phyloP scores from a whole-genome alignment of 1,140 invertebrate genomes.

The Anadara kagoshimensis region DNA sequence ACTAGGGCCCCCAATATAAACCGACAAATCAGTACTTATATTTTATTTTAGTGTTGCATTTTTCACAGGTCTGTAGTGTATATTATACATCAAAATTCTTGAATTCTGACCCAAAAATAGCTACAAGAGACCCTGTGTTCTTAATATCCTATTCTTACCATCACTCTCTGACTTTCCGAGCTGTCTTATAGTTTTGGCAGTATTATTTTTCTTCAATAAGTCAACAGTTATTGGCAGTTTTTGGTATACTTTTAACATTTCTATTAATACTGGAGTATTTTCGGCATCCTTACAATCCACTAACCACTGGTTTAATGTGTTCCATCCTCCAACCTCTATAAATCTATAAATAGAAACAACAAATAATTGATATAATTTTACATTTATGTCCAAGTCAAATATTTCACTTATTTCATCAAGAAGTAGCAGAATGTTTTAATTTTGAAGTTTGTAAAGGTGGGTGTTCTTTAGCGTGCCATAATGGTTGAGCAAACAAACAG shows the following conservation, averaged over 20 bases:
- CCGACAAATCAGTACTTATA: no score
- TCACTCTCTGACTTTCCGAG: slow-evolving; percentile 87
- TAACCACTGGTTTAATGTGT: slow-evolving; percentile 89
- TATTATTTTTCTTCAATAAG: slow-evolving; percentile 90
- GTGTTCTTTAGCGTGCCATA: no score
- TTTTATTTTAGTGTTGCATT: no score
- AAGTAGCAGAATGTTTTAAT: no score
- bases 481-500: no score
- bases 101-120: no score
- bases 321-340: slow-evolving; percentile 93
- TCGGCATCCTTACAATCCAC: slow-evolving; percentile 87
- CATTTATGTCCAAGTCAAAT: neutral
- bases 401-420: no score
- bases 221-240: slow-evolving; percentile 91
- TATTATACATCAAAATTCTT: no score
- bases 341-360: slow-evolving; percentile 77
- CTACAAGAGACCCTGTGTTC: no score
- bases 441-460: no score
- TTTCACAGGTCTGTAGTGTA: no score
- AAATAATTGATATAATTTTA: neutral
- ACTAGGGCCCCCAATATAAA: no score
- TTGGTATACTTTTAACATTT: slow-evolving; percentile 88
- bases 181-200: slow-evolving; percentile 92
- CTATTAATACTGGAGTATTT: slow-evolving; percentile 89
- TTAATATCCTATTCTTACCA: slow-evolving; percentile 75